Evolutionary conservation across 2,797 vertebrate species (phyloP), one percentile per base, ranked within the genome.

Genomic region (Pelodytes ibericus): DNA sequence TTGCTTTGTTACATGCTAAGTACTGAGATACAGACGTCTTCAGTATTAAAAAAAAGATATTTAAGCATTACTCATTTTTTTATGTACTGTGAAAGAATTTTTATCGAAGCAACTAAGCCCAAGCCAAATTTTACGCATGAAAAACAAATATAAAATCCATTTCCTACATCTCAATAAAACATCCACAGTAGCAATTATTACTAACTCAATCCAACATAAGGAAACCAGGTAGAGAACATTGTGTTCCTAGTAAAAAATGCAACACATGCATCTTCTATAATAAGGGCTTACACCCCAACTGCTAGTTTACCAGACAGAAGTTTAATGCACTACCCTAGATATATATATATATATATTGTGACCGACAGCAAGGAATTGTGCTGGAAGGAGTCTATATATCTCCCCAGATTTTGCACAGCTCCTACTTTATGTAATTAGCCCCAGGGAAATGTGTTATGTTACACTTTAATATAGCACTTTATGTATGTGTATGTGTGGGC

Each of bases 171-270:
- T 26, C 11, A 79, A 39, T 31, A 65, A 36, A 78, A 66, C 61
- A 10, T 2, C 41, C 26, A 41, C 4, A 73, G 16, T 59, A 63
- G 24, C 70, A 70, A 58, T 76, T 74, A 31, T 63, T 73, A 73
- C 1, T 24, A 82, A 80, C 66, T 71, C 39, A 25, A 56, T 71
- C 44, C 49, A 77, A 69, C 10, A 78, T 69, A 80, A 64, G 47
- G 26, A 73, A 60, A 56, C 1, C 73, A 57, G n/a, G 0, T 53
- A 25, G 18, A 77, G 71, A 62, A 63, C 71, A 56, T 26, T 22
- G 71, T 39, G 74, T 71, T 47, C 58, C 66, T 25, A 30, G 25
- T 22, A 15, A 57, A 61, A 67, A 47, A 30, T 41, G 31, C 31
- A 29, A n/a, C 36, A 25, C 44, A 56, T 20, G 59, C 33, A 57